A percentile compares a stretch with the other conserved stretches of the same genome.
phyloP scores from a whole-genome alignment of 1,140 invertebrate genomes.

The Hydropsyche tenuis region DNA sequence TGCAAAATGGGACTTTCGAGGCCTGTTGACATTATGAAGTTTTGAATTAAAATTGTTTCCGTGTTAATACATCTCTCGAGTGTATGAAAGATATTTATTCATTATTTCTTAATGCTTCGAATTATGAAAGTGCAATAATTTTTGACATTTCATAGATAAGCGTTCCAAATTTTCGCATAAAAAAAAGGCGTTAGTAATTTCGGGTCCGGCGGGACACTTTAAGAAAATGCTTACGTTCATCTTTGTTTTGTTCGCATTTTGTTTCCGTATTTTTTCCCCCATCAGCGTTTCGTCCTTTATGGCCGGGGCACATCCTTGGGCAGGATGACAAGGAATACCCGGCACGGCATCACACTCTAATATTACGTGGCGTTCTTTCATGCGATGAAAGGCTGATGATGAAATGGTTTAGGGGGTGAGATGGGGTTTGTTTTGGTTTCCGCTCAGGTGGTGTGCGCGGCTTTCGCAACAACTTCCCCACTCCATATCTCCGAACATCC shows the following conservation, averaged over 20 bases:
- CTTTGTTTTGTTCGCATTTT: slow-evolving; percentile 18
- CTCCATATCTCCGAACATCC: background rate
- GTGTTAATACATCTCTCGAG: background rate
- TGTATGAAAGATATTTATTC: slow-evolving; percentile 6
- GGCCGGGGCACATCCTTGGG: slow-evolving; percentile 20
- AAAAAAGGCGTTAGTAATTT: background rate
- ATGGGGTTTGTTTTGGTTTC: slow-evolving; percentile 35
- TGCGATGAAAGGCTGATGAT: slow-evolving; percentile 35
- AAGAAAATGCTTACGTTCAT: slow-evolving; percentile 1
- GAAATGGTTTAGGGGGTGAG: slow-evolving; percentile 12
- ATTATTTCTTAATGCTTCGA: too few species aligned
- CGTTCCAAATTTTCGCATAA: too few species aligned
- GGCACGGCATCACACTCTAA: slow-evolving; percentile 30
- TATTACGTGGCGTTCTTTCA: slow-evolving; percentile 37
- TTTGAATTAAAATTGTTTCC: slow-evolving; percentile 16
- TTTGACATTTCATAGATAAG: too few species aligned
- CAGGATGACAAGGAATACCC: background rate
- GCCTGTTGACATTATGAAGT: slow-evolving; percentile 20
- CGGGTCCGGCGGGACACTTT: background rate
- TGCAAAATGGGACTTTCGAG: slow-evolving; percentile 18
- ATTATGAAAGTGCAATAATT: too few species aligned
- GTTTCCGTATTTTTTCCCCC: slow-evolving; percentile 8
- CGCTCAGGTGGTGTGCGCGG: slow-evolving; percentile 31
- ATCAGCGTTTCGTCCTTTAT: slow-evolving; percentile 10
- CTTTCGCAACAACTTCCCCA: slow-evolving; percentile 8